phyloP scores from a whole-genome alignment of 2,113 vertebrate genomes.

The Theropithecus gelada region DNA sequence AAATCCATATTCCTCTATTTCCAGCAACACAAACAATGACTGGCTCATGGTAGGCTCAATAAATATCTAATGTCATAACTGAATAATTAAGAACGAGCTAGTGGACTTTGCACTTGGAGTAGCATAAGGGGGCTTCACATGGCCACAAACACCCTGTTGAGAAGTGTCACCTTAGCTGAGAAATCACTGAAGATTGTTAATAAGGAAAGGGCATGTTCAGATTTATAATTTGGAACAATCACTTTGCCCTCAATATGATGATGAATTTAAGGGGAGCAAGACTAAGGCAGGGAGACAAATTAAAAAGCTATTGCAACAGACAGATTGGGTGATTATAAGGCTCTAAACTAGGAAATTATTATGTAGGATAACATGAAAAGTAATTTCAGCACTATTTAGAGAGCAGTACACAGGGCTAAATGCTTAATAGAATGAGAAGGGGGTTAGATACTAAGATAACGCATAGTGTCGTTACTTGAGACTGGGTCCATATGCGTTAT shows the following conservation, averaged over 20 bases:
- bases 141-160: fast-evolving
- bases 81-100: neutral
- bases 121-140: neutral
- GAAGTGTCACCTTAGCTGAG: neutral
- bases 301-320: neutral
- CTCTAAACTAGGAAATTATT: neutral
- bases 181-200: neutral
- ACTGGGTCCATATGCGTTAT: neutral
- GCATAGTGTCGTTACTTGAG: neutral
- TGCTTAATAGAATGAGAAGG: neutral
- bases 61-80: neutral
- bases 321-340: neutral
- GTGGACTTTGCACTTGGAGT: neutral
- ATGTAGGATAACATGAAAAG: neutral
- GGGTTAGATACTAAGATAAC: fast-evolving
- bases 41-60: neutral
- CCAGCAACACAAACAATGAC: neutral
- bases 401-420: neutral
- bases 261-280: neutral
- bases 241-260: neutral
- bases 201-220: neutral
- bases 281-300: neutral
- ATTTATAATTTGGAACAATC: neutral
- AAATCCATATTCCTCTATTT: neutral
- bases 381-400: neutral